Evolutionary conservation across 2,113 vertebrate genomes (phyloP).

Genomic region (Planiliza haematocheilus): DNA sequence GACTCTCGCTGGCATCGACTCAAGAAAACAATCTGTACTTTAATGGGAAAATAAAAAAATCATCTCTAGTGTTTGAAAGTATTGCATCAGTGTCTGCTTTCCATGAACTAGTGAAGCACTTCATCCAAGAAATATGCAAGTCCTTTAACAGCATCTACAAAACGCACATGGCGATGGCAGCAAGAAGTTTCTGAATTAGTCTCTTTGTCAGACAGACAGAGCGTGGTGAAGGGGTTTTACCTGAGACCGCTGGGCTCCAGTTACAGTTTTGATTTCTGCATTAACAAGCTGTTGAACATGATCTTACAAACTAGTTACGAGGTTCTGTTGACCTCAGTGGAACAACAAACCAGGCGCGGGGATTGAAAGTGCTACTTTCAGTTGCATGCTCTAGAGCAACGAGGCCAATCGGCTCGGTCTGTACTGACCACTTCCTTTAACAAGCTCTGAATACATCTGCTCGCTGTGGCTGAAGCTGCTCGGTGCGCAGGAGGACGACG

Average conservation of each 20-base stretch:
- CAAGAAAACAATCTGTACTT: too few species aligned
- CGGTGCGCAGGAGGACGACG: conserved; percentile 10
- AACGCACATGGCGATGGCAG: too few species aligned
- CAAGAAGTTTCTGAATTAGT: too few species aligned
- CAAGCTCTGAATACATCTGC: conserved; percentile 46
- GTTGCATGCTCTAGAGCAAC: conserved; percentile 56
- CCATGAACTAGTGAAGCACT: too few species aligned
- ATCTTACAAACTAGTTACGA: conserved; percentile 8
- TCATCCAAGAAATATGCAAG: too few species aligned
- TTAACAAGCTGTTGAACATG: background rate
- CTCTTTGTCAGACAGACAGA: too few species aligned
- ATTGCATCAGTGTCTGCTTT: too few species aligned
- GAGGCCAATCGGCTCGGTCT: conserved; percentile 76
- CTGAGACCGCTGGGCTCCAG: background rate
- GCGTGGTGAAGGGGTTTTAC: too few species aligned
- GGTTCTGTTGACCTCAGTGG: conserved; percentile 50
- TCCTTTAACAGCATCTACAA: too few species aligned
- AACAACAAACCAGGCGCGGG: conserved; percentile 45
- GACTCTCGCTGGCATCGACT: too few species aligned
- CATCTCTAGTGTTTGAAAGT: too few species aligned
- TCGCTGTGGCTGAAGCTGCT: conserved; percentile 11
- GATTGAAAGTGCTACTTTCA: conserved; percentile 74
- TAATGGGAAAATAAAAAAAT: too few species aligned
- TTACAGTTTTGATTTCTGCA: background rate
- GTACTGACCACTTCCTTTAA: conserved; percentile 84